Evolutionary conservation across 2,113 vertebrate species (phyloP).

Genomic region (Struthio camelus): DNA sequence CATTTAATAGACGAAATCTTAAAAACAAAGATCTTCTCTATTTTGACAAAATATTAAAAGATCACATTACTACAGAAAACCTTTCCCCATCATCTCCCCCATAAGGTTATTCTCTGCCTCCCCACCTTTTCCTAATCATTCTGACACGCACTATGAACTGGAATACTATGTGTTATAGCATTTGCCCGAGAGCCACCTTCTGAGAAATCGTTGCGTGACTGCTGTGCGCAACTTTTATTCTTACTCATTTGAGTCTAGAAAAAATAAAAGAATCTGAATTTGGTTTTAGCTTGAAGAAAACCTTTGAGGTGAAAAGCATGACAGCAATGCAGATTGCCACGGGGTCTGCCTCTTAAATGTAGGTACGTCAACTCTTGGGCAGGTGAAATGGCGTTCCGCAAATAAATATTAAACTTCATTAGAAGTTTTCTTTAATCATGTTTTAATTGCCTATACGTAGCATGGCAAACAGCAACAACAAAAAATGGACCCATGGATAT

Average conservation of each 20-base stretch:
- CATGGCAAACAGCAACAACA: neutral
- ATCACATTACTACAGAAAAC: neutral
- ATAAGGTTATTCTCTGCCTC: neutral
- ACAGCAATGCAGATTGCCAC: neutral
- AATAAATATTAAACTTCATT: too few species aligned
- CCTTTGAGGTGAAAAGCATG: neutral
- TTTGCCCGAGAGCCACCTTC: neutral
- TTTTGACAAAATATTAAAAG: neutral
- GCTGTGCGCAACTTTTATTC: neutral
- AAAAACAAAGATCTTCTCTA: neutral
- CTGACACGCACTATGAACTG: neutral
- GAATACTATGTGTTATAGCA: accelerated
- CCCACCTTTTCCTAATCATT: neutral
- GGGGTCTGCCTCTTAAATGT: neutral
- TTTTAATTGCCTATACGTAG: neutral
- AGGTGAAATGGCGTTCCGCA: neutral
- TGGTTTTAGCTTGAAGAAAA: neutral
- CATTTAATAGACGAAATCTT: neutral
- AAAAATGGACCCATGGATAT: neutral
- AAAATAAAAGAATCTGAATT: neutral
- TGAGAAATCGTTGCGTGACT: neutral
- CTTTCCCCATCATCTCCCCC: neutral
- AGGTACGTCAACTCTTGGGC: neutral
- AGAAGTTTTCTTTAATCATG: neutral
- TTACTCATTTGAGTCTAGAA: neutral